phyloP scores from a whole-genome alignment of 2,113 vertebrate species.

The Gymnobelideus leadbeateri region DNA sequence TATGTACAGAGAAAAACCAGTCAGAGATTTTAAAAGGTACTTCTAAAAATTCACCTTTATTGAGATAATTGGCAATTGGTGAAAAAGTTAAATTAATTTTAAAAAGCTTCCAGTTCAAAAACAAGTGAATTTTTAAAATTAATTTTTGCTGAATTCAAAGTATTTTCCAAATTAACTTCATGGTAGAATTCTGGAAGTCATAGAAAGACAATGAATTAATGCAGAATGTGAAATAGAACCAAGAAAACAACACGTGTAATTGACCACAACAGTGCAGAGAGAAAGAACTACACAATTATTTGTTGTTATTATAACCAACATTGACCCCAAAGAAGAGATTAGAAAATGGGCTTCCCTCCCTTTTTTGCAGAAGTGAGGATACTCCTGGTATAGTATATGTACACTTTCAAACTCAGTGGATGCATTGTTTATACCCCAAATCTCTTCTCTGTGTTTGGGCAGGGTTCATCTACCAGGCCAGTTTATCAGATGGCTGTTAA shows the following conservation, averaged over 20 bases:
- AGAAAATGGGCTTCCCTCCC: background rate
- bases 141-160: background rate
- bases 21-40: background rate
- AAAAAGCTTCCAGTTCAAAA: background rate
- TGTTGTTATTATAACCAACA: background rate
- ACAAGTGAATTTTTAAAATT: background rate
- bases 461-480: background rate
- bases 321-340: background rate
- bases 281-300: background rate
- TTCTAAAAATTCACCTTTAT: slow-evolving; percentile 30
- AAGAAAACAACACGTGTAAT: background rate
- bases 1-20: slow-evolving; percentile 18
- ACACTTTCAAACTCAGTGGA: background rate
- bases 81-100: background rate
- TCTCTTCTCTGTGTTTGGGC: background rate
- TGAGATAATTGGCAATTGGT: slow-evolving; percentile 23
- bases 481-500: background rate
- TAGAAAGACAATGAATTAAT: background rate
- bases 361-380: background rate
- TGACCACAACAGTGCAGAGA: background rate
- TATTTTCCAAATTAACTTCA: background rate
- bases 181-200: background rate
- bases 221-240: background rate
- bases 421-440: background rate
- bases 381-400: background rate